These are phyloP conservation scores for Ciconia boyciana DNA, from an alignment of 2,113 vertebrate genomes.

Conservation along the genomic window DNA sequence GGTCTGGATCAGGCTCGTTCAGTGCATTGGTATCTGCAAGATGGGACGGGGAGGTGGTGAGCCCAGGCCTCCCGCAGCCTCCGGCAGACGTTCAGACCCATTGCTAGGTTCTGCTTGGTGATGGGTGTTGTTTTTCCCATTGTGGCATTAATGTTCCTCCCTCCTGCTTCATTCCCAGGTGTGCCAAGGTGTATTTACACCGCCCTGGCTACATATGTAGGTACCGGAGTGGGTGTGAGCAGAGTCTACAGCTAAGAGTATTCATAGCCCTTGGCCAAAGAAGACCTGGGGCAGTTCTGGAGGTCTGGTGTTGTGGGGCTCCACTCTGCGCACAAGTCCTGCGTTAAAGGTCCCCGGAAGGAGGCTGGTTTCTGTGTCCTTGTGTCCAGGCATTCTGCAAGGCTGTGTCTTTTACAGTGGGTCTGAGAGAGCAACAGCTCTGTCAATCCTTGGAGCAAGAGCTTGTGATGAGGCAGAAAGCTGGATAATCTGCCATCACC, in stretches of 20 bases:
- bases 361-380: neutral
- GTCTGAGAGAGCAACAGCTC: neutral
- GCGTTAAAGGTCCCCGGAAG: neutral
- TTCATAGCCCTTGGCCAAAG: neutral
- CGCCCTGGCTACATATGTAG: neutral
- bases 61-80: neutral
- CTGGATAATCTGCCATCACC: neutral
- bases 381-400: neutral
- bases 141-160: neutral
- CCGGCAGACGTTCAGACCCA: neutral
- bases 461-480: neutral
- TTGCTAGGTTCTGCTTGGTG: neutral
- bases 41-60: neutral
- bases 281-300: neutral
- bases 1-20: neutral
- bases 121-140: neutral
- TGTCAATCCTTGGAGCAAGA: neutral
- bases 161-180: neutral
- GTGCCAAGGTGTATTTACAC: neutral
- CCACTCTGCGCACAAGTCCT: neutral
- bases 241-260: neutral
- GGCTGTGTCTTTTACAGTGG: neutral
- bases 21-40: neutral
- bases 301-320: neutral
- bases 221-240: neutral